Evolutionary conservation across 2,888 invertebrate species (phyloP).

Genomic region (Lochmaea crataegi): DNA sequence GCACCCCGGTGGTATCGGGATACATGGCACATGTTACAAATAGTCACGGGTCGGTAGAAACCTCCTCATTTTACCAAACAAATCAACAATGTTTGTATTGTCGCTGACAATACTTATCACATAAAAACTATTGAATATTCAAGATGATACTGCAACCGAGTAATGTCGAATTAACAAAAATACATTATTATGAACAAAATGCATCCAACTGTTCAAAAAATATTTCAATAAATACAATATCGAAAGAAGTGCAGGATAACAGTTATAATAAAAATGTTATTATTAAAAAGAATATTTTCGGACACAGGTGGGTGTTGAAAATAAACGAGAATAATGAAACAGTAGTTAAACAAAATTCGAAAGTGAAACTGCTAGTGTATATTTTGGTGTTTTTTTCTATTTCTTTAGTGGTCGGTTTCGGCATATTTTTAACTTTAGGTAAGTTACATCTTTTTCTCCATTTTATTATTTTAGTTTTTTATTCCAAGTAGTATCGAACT

Average conservation of each 20-base stretch:
- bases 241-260: conserved; percentile 56
- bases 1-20: conserved; percentile 9
- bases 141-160: conserved; percentile 52
- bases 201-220: conserved; percentile 47
- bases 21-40: conserved; percentile 32
- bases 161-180: conserved; percentile 61
- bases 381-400: conserved; percentile 56
- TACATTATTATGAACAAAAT: conserved; percentile 58
- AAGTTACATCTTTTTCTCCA: conserved; percentile 33
- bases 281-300: conserved; percentile 61
- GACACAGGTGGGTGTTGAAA: conserved; percentile 62
- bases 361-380: conserved; percentile 51
- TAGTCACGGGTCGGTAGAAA: conserved; percentile 23
- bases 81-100: conserved; percentile 37
- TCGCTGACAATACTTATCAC: conserved; percentile 1
- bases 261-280: conserved; percentile 54
- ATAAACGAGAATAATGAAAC: conserved; percentile 57
- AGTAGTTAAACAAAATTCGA: conserved; percentile 41
- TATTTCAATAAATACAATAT: conserved; percentile 54
- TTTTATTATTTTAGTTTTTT: background rate
- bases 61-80: conserved; percentile 10
- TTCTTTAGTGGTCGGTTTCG: conserved; percentile 55
- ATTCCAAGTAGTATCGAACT: background rate
- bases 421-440: conserved; percentile 57
- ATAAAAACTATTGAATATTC: background rate